phyloP scores from a whole-genome alignment of 2,888 invertebrate species.

The Escarpia spicata region DNA sequence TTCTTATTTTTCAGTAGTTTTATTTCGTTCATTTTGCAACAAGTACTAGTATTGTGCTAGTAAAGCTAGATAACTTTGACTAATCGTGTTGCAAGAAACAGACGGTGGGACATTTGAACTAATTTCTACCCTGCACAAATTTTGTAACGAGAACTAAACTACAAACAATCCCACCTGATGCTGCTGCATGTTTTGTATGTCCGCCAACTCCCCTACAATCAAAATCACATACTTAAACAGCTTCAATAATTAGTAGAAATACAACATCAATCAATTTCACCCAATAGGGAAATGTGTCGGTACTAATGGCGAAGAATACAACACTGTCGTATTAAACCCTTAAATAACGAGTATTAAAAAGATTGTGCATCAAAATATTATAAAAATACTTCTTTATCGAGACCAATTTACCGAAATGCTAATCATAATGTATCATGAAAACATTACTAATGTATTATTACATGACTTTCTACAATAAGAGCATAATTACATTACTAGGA shows the following conservation, averaged over 20 bases:
- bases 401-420: too few species aligned
- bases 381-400: too few species aligned
- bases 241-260: background rate
- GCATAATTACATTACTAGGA: too few species aligned
- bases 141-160: background rate
- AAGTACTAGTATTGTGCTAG: background rate
- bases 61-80: too few species aligned
- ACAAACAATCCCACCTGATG: background rate
- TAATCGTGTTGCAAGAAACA: background rate
- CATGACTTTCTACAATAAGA: too few species aligned
- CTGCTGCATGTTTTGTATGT: background rate
- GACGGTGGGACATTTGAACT: background rate
- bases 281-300: background rate
- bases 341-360: background rate
- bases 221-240: background rate
- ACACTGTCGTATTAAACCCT: background rate
- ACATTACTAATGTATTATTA: too few species aligned
- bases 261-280: background rate
- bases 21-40: background rate
- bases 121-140: background rate
- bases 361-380: background rate
- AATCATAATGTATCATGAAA: too few species aligned
- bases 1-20: background rate
- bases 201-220: background rate
- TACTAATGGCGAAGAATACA: background rate